A percentile compares a stretch with the other conserved stretches of the same genome.
phyloP scores from a whole-genome alignment of 2,113 vertebrate species.

The Nicator chloris region DNA sequence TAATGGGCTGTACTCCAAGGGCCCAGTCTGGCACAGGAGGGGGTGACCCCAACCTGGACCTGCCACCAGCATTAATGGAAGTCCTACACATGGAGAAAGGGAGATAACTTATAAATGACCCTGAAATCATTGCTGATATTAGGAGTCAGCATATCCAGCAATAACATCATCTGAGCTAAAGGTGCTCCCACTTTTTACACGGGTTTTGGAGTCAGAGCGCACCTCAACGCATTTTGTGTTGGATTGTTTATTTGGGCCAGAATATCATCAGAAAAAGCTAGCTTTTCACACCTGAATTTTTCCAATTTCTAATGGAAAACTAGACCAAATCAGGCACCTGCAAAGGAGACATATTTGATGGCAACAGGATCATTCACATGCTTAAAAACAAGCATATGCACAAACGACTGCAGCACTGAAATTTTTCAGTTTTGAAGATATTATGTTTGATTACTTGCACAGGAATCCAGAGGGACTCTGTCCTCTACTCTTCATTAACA shows the following conservation, averaged over 20 bases:
- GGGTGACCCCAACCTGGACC: neutral
- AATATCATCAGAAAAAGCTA: neutral
- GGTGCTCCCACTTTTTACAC: accelerated
- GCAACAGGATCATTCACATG: neutral
- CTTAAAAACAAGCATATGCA: neutral
- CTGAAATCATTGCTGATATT: neutral
- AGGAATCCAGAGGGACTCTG: neutral
- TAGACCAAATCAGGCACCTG: neutral
- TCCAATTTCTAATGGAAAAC: neutral
- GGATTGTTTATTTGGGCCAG: neutral
- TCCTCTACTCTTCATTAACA: neutral
- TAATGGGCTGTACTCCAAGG: neutral
- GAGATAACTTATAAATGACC: neutral
- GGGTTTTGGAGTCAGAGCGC: neutral
- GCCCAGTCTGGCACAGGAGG: neutral
- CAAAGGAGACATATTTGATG: neutral
- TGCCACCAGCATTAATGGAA: neutral
- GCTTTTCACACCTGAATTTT: neutral
- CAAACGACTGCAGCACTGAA: neutral
- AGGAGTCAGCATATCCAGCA: neutral
- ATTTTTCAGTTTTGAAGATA: neutral
- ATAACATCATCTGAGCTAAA: neutral
- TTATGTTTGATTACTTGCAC: neutral
- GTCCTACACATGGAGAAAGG: neutral
- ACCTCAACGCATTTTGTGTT: neutral